Base-by-base conservation (phyloP, 2,113 vertebrate genomes). In the Ancistrus triradiatus region DNA sequence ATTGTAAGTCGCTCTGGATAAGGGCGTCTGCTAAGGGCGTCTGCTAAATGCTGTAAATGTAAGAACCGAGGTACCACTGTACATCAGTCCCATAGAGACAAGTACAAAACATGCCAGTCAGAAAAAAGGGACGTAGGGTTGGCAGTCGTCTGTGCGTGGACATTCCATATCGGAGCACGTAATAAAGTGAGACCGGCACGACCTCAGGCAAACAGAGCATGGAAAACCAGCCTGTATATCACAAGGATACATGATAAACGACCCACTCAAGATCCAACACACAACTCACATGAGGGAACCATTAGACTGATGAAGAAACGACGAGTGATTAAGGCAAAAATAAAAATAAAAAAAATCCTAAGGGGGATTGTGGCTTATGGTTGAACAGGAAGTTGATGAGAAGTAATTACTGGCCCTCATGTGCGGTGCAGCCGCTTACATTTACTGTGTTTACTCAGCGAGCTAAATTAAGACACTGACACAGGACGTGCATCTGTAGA, bases 391-490 rank as follows among this genome's bases (percentile, higher is more conserved):
- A 50, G 35, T 48, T 40, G 40, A 55, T 22, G 61, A 38, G 25
- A 42, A 31, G 49, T 43, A 64, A 64, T 61, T 61, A 61, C 58
- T 48, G 28, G 43, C 11, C 18, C 58, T 31, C 43, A 15, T 47
- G 22, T 37, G 58, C 28, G 18, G 19, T 43, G 17, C 58, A 61
- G 3, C 13, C 27, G 2, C 46, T 13, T 59, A 4, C 1, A n/a
- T 59, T 44, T 58, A 58, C 37, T 37, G 37, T 47, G 42, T 60
- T 60, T 61, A 35, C 43, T 48, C 44, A 13, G 14, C 2, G 43
- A 7, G 19, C 24, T 53, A 43, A 64, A 40, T 38, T 24, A 25
- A 42, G 14, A 42, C 7, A n/a, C 7, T 4, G 37, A 21, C 19
- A 40, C 21, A 24, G 15, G 28, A 28, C 13, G 22, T 11, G 10